Evolutionary conservation across 2,113 vertebrate species (phyloP), one percentile per base, ranked within the genome.

Genomic region (Craseonycteris thonglongyai): DNA sequence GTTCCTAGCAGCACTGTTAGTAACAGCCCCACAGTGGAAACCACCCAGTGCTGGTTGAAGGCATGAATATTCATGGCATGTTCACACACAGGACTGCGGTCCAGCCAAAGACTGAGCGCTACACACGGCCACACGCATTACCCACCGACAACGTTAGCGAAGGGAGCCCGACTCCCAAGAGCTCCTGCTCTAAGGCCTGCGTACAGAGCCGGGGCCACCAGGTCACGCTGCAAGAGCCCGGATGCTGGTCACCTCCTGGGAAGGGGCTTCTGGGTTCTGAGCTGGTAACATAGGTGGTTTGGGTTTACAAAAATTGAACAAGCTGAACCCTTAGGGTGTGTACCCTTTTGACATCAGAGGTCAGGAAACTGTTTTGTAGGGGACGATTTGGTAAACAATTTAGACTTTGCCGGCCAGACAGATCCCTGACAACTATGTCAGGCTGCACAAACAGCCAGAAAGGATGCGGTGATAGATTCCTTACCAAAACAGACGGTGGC

Each of bases 41-140:
- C 59, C 42, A 9, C 72, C 76, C 47, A 28, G 56, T 0, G 0
- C 42, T 66, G 0, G 38, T 2, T 28, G 49, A 51, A 35, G 6
- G 10, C 35, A 22, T 45, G 0, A 74, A 51, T n/a, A n/a, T n/a
- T 22, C 22, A 6, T 11, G 21, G 30, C 0, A 1, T 12, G 4
- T 7, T 28, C 24, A 12, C 54, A 4, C 1, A 0, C 6, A 56
- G 59, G n/a, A 28, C 74, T 8, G 0, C 9, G 1, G 10, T 7
- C 7, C 7, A 11, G 42, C 19, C 6, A 47, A 1, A 5, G n/a
- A 2, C 2, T 0, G 0, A 8, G 0, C 30, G 56, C 42, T 21
- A 1, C 26, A 42, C 58, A 7, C 4, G 3, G 38, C 10, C 1
- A 0, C 13, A 0, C 6, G 14, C 15, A 6, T 42, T 5, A 5